Evolutionary conservation across 2,888 invertebrate species (phyloP).

Genomic region (Agrotis exclamationis): DNA sequence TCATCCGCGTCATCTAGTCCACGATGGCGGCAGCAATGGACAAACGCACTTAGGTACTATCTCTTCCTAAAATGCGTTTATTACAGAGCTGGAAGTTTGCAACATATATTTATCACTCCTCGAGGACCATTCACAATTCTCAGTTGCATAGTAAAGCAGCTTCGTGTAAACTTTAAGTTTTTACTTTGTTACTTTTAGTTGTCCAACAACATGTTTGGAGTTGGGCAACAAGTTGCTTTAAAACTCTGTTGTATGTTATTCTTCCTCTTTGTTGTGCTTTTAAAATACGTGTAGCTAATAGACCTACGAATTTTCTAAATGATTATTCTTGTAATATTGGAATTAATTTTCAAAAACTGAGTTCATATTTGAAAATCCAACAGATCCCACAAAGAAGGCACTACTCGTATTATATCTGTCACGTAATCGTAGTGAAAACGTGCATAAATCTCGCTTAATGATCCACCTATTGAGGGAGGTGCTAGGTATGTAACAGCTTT

Average conservation of each 20-base stretch:
- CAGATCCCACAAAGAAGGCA: background rate
- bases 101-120: slow-evolving; percentile 62
- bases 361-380: background rate
- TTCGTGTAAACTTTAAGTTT: slow-evolving; percentile 49
- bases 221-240: slow-evolving; percentile 41
- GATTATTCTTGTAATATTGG: too few relatives aligned
- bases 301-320: too few relatives aligned
- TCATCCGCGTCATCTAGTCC: background rate
- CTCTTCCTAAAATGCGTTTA: slow-evolving; percentile 39
- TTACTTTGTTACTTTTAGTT: slow-evolving; percentile 40
- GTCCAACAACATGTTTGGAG: slow-evolving; percentile 39
- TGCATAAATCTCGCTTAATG: slow-evolving; percentile 8
- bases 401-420: background rate
- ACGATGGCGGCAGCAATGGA: background rate
- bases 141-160: slow-evolving; percentile 49
- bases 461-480: slow-evolving; percentile 7
- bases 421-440: background rate
- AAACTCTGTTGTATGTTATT: slow-evolving; percentile 12
- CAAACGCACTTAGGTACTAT: background rate
- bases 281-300: too few relatives aligned
- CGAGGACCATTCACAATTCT: slow-evolving; percentile 51
- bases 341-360: too few relatives aligned
- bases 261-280: background rate
- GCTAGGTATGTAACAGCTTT: slow-evolving; percentile 23
- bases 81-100: slow-evolving; percentile 45